Conservation (phyloP, 1,140 invertebrate genomes). For the Dryas iulia region DNA sequence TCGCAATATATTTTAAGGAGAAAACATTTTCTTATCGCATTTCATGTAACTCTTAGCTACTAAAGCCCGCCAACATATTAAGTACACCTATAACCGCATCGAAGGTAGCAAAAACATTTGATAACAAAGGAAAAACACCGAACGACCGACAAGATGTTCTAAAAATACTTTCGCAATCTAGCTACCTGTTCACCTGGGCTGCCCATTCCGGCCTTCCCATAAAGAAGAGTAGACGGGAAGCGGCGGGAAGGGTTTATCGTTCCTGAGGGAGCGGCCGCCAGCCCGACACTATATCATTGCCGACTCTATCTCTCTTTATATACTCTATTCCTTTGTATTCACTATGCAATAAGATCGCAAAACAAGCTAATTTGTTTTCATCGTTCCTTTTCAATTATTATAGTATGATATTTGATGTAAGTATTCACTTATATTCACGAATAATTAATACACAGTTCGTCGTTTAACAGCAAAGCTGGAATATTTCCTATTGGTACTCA, state of each 20-base stretch:
- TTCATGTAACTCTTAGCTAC: constrained; percentile 37
- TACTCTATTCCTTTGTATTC: constrained; percentile 61
- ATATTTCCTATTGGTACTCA: not conserved
- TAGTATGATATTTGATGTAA: not conserved
- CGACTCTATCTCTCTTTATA: constrained; percentile 63
- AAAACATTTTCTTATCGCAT: constrained; percentile 45
- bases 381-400: not conserved
- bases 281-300: constrained; percentile 79
- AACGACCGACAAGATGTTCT: constrained; percentile 75
- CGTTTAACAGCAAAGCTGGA: not conserved
- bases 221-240: constrained; percentile 78
- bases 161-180: constrained; percentile 78
- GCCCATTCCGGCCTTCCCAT: constrained; percentile 75
- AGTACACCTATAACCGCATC: constrained; percentile 57
- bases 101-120: constrained; percentile 64
- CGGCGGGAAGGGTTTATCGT: constrained; percentile 76
- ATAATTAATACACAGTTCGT: not conserved
- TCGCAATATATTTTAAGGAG: constrained; percentile 20
- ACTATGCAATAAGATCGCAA: constrained; percentile 54
- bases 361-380: constrained; percentile 53
- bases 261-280: constrained; percentile 70
- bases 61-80: constrained; percentile 57
- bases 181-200: constrained; percentile 76
- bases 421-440: not conserved
- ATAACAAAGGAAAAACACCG: constrained; percentile 77